Percentiles rank a stretch among this genome's conserved stretches.
These are phyloP conservation scores for Philopotamus ludificatus DNA, from an alignment of 1,140 invertebrate species.

Conservation along the genomic window DNA sequence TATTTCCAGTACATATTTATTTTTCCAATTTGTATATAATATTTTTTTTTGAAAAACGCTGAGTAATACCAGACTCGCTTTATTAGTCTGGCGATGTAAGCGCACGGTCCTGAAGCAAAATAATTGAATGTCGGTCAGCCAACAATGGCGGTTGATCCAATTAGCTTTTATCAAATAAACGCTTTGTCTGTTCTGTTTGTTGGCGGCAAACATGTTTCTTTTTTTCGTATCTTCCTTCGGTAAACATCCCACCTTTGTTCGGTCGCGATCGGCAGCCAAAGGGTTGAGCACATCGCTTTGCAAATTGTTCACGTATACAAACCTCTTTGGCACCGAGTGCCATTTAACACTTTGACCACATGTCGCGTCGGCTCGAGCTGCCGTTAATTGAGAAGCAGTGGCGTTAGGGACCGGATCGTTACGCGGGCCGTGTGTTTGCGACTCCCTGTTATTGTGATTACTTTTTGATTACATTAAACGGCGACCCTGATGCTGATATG, in stretches of 20 bases:
- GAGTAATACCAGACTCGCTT: background rate
- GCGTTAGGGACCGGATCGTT: too few relatives aligned
- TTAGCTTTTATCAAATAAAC: conserved; percentile 30
- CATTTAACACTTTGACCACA: conserved; percentile 8
- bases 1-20: background rate
- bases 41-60: background rate
- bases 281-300: background rate
- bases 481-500: too few relatives aligned
- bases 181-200: conserved; percentile 29
- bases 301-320: conserved; percentile 2
- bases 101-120: background rate
- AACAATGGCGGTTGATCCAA: conserved; percentile 28
- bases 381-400: background rate
- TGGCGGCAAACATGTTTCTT: conserved; percentile 20
- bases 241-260: conserved; percentile 18
- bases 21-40: background rate
- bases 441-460: too few relatives aligned
- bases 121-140: conserved; percentile 20
- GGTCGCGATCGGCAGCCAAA: conserved; percentile 3
- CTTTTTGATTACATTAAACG: too few relatives aligned
- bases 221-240: background rate
- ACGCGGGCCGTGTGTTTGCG: too few relatives aligned
- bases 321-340: background rate
- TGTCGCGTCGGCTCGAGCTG: background rate
- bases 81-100: background rate